Base-by-base conservation (phyloP, 2,797 vertebrate genomes). In the Esox lucius region DNA sequence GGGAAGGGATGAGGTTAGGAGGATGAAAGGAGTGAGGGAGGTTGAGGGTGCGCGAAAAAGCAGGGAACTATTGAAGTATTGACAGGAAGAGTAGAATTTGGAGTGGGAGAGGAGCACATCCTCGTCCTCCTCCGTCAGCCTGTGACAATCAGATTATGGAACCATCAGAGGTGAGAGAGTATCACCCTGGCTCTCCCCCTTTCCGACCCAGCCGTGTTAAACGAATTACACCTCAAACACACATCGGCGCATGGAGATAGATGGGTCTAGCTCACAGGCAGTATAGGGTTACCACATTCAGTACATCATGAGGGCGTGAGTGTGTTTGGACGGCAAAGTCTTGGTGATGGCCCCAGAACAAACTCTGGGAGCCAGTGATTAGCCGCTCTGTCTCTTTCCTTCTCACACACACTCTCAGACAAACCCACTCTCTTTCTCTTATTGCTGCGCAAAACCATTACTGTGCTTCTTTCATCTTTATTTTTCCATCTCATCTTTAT, bases 131-230 rank as follows among this genome's bases (percentile, higher is more conserved):
- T 5, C 49, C 7, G 19, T 56, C 19, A 85, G 88, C 78, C 82
- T 74, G 79, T 90, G 90, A 88, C 91, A 89, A 94, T 93, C 92
- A 90, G 86, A 94, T 94, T 93, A 94, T 74, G 73, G 84, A 81
- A 87, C 88, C 86, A 89, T 93, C 91, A 91, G 88, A 87, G 87
- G 84, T 82, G 85, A 83, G 81, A 74, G 83, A 87, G 88, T 88
- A 92, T 90, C 77, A 88, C 85, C 93, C 88, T 90, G 89, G 53
- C 53, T n/a, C 19, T 56, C 53, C 56, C 90, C 89, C 85, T 84
- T 84, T 85, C 53, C 86, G 88, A 87, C 67, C 24, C 46, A 4
- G 16, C 81, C 77, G 75, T 78, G 69, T 53, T 71, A 33, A 53
- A 76, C 19, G 17, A 87, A 91, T 91, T 77, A 80, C 85, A 76